phyloP scores from a whole-genome alignment of 2,888 invertebrate species.

The Venusia cambrica region DNA sequence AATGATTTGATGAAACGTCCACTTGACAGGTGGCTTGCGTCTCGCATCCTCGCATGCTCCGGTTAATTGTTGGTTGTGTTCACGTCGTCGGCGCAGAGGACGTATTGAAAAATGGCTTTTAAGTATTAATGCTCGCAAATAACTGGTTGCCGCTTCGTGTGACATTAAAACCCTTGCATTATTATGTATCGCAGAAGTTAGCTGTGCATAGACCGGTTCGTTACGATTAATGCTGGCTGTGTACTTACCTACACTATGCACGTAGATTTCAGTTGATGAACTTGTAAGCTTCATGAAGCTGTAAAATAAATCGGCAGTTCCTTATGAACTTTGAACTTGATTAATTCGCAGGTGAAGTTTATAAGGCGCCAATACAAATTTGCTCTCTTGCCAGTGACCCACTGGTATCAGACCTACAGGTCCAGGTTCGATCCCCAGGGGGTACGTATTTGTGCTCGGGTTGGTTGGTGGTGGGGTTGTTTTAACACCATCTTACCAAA shows the following conservation, averaged over 20 bases:
- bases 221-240: slow-evolving; percentile 22
- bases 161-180: slow-evolving; percentile 58
- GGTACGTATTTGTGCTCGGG: too few species aligned
- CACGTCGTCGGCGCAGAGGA: slow-evolving; percentile 54
- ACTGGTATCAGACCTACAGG: too few species aligned
- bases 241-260: slow-evolving; percentile 13
- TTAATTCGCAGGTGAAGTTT: too few species aligned
- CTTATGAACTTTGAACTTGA: too few species aligned
- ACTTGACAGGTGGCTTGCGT: slow-evolving; percentile 77
- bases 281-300: too few species aligned
- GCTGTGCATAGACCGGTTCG: slow-evolving; percentile 43
- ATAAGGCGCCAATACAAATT: too few species aligned
- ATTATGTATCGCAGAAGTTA: slow-evolving; percentile 50
- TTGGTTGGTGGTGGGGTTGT: too few species aligned
- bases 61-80: slow-evolving; percentile 69
- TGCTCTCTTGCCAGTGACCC: too few species aligned
- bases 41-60: slow-evolving; percentile 60
- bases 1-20: slow-evolving; percentile 78
- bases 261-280: too few species aligned
- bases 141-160: slow-evolving; percentile 60
- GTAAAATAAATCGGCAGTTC: too few species aligned
- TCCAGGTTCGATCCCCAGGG: too few species aligned
- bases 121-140: slow-evolving; percentile 74
- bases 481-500: too few species aligned
- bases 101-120: slow-evolving; percentile 70